A percentile compares a stretch with the other conserved stretches of the same genome.
phyloP scores from a whole-genome alignment of 1,140 invertebrate species.

The Drosophila miranda region DNA sequence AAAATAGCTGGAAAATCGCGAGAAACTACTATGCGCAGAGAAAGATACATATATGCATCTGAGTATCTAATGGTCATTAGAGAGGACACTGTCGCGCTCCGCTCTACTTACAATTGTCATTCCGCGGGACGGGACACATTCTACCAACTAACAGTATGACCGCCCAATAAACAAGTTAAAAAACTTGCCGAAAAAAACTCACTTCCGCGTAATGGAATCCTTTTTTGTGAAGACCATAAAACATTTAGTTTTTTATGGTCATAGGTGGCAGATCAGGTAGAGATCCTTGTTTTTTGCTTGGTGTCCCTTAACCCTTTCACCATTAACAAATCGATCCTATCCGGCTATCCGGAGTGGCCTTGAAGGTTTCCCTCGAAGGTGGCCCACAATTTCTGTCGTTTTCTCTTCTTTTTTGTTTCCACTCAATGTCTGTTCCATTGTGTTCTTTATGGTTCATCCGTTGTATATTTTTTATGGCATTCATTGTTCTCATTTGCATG shows the following conservation, averaged over 20 bases:
- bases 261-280: conserved; percentile 9
- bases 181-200: conserved; percentile 25
- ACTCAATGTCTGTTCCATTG: conserved; percentile 65
- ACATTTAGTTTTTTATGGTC: conserved; percentile 71
- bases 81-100: conserved; percentile 19
- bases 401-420: conserved; percentile 59
- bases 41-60: conserved; percentile 3
- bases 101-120: conserved; percentile 66
- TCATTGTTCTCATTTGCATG: conserved; percentile 53
- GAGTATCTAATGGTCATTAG: conserved; percentile 38
- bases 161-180: conserved; percentile 14
- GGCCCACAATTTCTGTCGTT: conserved; percentile 11
- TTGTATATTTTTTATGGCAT: conserved; percentile 70
- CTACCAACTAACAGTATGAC: background rate
- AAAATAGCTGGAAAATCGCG: conserved; percentile 74
- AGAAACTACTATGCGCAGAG: conserved; percentile 49
- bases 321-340: conserved; percentile 65
- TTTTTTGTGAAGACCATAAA: conserved; percentile 54
- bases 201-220: conserved; percentile 68
- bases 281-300: conserved; percentile 52
- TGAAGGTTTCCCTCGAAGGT: conserved; percentile 47
- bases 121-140: conserved; percentile 1
- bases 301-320: conserved; percentile 64
- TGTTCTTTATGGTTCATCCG: conserved; percentile 67
- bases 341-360: conserved; percentile 41